Base-by-base conservation (phyloP, 1,140 invertebrate genomes). In the Daktulosphaira vitifoliae region DNA sequence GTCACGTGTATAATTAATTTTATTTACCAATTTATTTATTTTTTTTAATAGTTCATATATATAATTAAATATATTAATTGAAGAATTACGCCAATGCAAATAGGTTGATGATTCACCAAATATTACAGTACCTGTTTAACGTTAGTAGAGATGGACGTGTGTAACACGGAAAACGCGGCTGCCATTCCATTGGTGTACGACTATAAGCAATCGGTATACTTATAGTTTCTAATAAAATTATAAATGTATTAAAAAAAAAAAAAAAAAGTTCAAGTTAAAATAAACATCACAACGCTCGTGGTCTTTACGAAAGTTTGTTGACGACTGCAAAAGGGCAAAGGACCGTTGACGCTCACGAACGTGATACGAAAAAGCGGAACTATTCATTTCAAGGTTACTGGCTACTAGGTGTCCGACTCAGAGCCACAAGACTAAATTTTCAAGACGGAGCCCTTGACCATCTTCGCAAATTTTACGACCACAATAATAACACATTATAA, bases 141-240 rank as follows among this genome's bases (percentile, higher is more conserved):
- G 42, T 46, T 38, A n/a, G 38, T 39, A 39, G 42, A 38, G 25
- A 62, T 48, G 13, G 42, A 62, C 56, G 56, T 46, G 42, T 62
- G 56, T 25, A 62, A 33, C 42, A 46, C 56, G 56, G 42, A 46
- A 16, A 62, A 62, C 42, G 56, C 56, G 25, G 46, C 39, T 46
- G 56, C 56, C 56, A 62, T 62, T 62, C 56, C 54, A 59, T 59
- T 59, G 39, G 54, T 26, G 39, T 46, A 23, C 39, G 13, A n/a
- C n/a, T n/a, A n/a, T n/a, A n/a, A n/a, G n/a, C n/a, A n/a, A 11
- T 33, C 5, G 29, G 11, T 33, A 11, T 33, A 6, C 5, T 33
- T 33, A 33, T 33, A 11, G 29, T 33, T 33, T 33, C 11, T 33
- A 6, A 33, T n/a, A n/a, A n/a, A n/a, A n/a, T n/a, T n/a, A n/a